Conservation (phyloP, 2,888 invertebrate genomes). For the Nematopogon swammerdamellus region DNA sequence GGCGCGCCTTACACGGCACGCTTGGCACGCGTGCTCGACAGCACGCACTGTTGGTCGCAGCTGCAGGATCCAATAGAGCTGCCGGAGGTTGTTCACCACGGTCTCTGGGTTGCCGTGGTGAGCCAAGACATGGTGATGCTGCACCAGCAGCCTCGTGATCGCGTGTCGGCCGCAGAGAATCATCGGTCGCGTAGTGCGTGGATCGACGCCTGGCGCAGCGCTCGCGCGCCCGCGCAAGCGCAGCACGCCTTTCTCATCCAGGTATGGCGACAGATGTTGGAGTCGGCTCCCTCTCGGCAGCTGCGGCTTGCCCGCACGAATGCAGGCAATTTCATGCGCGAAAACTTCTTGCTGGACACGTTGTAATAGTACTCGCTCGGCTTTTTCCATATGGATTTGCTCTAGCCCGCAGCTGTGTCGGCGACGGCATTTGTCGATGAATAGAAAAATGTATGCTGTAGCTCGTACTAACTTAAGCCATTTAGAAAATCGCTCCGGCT, state of each 20-base stretch:
- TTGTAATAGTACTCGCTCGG: constrained; percentile 6
- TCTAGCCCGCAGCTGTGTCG: constrained; percentile 1
- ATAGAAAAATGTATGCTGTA: constrained; percentile 9
- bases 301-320: constrained; percentile 2
- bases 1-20: constrained; percentile 7
- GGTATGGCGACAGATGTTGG: not conserved
- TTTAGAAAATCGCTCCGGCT: not conserved
- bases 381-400: constrained; percentile 3
- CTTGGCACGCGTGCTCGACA: constrained; percentile 6
- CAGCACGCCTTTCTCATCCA: constrained; percentile 5
- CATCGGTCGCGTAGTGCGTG: constrained; percentile 5
- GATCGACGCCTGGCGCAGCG: constrained; percentile 3
- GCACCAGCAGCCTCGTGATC: constrained; percentile 9
- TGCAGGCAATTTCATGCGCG: constrained; percentile 5
- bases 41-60: constrained; percentile 9
- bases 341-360: constrained; percentile 8
- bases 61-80: constrained; percentile 9
- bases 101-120: constrained; percentile 8
- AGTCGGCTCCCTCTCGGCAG: constrained; percentile 8
- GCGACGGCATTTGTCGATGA: constrained; percentile 8
- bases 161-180: constrained; percentile 12
- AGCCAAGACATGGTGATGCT: constrained; percentile 6
- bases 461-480: constrained; percentile 8
- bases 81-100: constrained; percentile 8
- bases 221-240: constrained; percentile 11